Percentiles rank a stretch among this genome's conserved stretches.
Conservation (phyloP, 1,140 invertebrate species). For the Medauroidea extradentata region DNA sequence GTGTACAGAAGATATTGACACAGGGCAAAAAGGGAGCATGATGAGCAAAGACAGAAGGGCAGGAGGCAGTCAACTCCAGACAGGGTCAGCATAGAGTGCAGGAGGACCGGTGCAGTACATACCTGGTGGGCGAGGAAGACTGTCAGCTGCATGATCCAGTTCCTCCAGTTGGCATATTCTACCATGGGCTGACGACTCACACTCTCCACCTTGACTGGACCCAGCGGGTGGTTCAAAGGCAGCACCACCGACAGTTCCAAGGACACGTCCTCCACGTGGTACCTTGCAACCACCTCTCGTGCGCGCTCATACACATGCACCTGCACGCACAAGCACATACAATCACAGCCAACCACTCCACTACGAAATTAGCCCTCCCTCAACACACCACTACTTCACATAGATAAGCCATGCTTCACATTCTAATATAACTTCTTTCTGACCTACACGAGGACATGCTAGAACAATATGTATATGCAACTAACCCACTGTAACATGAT, state of each 20-base stretch:
- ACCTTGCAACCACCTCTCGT: slow-evolving; percentile 73
- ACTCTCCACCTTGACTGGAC: slow-evolving; percentile 62
- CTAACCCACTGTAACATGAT: too few species aligned
- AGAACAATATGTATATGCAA: too few species aligned
- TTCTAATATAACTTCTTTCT: too few species aligned
- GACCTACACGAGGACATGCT: too few species aligned
- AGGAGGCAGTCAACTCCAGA: neutral
- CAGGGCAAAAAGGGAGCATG: neutral
- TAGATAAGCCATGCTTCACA: too few species aligned
- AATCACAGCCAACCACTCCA: neutral
- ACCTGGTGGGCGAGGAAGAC: slow-evolving; percentile 79
- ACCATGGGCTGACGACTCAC: slow-evolving; percentile 53
- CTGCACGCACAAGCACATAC: slow-evolving; percentile 41
- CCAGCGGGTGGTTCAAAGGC: slow-evolving; percentile 76
- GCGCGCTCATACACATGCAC: slow-evolving; percentile 63
- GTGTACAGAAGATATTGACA: neutral
- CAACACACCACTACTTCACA: too few species aligned
- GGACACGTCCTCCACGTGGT: slow-evolving; percentile 74
- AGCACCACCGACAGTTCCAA: slow-evolving; percentile 75
- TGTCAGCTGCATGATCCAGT: slow-evolving; percentile 74
- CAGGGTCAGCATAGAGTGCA: neutral
- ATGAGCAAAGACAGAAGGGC: neutral
- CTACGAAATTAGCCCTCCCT: too few species aligned
- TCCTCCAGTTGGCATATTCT: slow-evolving; percentile 59
- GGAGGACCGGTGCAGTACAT: slow-evolving; percentile 16